Base-by-base conservation (phyloP, 2,888 invertebrate genomes). In the Acronicta alni region DNA sequence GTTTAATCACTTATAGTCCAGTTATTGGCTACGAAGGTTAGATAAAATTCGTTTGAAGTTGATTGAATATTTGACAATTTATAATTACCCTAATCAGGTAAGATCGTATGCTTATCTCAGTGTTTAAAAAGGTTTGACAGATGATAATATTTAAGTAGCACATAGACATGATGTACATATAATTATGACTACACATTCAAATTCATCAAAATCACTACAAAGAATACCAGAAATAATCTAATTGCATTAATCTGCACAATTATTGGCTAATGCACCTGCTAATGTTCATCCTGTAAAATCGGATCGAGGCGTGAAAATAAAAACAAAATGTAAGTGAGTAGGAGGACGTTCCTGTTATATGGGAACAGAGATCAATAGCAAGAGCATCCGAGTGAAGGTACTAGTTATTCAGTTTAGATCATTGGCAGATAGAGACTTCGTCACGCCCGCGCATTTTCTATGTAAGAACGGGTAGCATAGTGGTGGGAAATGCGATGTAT, bases 391-490 rank as follows among this genome's bases (percentile, higher is more conserved):
- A 66, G 49, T 51, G 60, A 57, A 69, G 67, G 70, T 67, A 72
- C 74, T 76, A 69, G 78, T 77, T 78, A 77, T 70, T 67, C 55
- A 60, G 69, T 69, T 69, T 70, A 72, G 80, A 79, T 80, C 72
- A 65, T 57, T 71, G 64, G 71, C 69, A 72, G 78, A 66, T 64
- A 69, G 57, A 78, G 59, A 69, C 72, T 61, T 69, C 67, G 72
- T 72, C 75, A 75, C 75, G 75, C 75, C 75, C 62, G 74, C 75
- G 63, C 72, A 63, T 64, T 60, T 59, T 51, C 51, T 68, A 35
- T 35, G 60, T 65, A 55, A 59, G 60, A 57, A 59, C 69, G 61
- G 45, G 57, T 63, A 49, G 61, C 58, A 37, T 71, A 74, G 74
- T 59, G 71, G 18, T 65, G 73, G 54, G 56, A 56, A 20, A 57